A percentile compares a stretch with the other conserved stretches of the same genome.
Conservation (phyloP, 1,140 invertebrate genomes). For the Phymastichus coffea region DNA sequence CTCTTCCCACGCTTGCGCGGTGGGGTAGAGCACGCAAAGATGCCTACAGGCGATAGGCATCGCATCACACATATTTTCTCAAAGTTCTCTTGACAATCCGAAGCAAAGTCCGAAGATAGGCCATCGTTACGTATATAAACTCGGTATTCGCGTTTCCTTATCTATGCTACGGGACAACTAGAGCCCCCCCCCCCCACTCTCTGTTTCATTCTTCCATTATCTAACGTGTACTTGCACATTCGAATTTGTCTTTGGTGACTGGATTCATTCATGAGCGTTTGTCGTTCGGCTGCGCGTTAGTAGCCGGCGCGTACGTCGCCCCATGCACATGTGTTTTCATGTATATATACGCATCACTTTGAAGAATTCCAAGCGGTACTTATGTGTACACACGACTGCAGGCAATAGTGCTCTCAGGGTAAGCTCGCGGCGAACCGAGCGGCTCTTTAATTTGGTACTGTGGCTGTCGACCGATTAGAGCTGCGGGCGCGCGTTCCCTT, state of each 20-base stretch:
- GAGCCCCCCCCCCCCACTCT: neutral
- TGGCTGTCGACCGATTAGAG: neutral
- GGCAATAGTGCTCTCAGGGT: too few species aligned
- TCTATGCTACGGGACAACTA: too few species aligned
- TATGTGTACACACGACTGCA: neutral
- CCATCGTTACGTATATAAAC: too few species aligned
- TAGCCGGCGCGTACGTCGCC: too few species aligned
- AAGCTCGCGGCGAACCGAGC: too few species aligned
- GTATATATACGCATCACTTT: neutral
- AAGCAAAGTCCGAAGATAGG: too few species aligned
- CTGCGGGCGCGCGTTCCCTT: too few species aligned
- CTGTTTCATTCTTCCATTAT: neutral
- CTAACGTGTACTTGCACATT: neutral
- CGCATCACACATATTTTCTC: neutral
- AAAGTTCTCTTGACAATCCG: neutral
- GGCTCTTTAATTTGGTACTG: constrained; percentile 9
- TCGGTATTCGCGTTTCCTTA: too few species aligned
- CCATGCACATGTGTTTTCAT: neutral
- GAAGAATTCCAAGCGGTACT: too few species aligned
- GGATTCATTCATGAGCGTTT: constrained; percentile 12
- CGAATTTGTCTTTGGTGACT: neutral
- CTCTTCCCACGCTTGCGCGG: constrained; percentile 2
- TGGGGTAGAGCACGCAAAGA: too few species aligned
- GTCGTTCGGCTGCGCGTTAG: too few species aligned
- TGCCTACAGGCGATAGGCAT: neutral